Base-by-base conservation (phyloP, 2,888 invertebrate species). In the Morinoia aosen region DNA sequence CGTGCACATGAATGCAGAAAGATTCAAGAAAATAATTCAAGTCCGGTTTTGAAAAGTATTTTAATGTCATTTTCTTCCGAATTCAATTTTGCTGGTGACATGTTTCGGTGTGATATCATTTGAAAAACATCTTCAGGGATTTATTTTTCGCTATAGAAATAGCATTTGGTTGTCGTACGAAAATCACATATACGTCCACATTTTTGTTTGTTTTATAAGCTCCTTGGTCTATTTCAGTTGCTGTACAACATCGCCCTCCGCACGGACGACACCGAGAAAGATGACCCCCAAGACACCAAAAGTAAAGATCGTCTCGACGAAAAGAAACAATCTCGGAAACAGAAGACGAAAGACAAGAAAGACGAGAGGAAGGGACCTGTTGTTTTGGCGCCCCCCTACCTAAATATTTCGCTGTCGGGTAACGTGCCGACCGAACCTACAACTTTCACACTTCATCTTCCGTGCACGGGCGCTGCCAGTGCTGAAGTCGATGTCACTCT, bases 351-450 rank as follows among this genome's bases (percentile, higher is more conserved):
- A 57, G 93, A 61, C 93, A 95, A 93, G 25, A 39, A 56, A 40
- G 64, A 40, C 56, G 88, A 57, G 95, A 33, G 95, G 64, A 95
- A 95, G 61, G 95, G 95, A 61, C 61, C 95, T 64, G 64, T 64
- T 64, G 95, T 95, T 58, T 91, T 96, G 94, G 96, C 96, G 48
- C 88, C 95, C 58, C 96, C 96, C 94, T 95, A 95, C 48, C 95
- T 96, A 56, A 96, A 96, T 96, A 96, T 96, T 25, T 96, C 96
- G 91, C 95, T 96, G 61, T 95, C 96, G 58, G 96, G 96, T 19
- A 95, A 91, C 58, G 95, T 96, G 33, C 96, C 96, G 56, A 25
- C 76, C 40, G 88, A 95, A 58, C 96, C 96, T 14, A 57, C 94
- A 95, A 96, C 96, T 95, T 96, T 96, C 95, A 95, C 95, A 57